These are phyloP conservation scores for Lasioglossum pauxillum DNA, from an alignment of 2,888 invertebrate genomes.

Conservation along the genomic window DNA sequence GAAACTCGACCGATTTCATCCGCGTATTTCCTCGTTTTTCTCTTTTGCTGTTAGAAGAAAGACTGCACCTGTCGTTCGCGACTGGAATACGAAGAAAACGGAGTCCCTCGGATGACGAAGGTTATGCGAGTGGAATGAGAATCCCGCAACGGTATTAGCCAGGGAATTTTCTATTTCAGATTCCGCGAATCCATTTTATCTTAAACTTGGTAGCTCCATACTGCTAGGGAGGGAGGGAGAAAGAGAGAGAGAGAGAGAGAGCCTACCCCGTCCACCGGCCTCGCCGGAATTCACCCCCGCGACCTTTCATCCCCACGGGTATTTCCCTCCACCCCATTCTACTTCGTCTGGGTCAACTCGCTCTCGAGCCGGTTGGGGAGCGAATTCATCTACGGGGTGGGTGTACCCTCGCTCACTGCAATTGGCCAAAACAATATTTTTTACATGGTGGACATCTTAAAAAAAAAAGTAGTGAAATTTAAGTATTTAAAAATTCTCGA, in stretches of 20 bases:
- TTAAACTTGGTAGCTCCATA: slow-evolving; percentile 76
- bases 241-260: background rate
- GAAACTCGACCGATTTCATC: slow-evolving; percentile 64
- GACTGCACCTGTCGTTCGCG: slow-evolving; percentile 22
- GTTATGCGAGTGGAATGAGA: slow-evolving; percentile 69
- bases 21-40: slow-evolving; percentile 61
- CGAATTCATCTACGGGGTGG: slow-evolving; percentile 26
- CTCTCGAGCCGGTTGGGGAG: background rate
- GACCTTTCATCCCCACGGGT: slow-evolving; percentile 65
- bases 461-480: no score
- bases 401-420: background rate
- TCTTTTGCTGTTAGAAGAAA: background rate
- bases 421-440: background rate
- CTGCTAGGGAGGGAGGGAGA: slow-evolving; percentile 28
- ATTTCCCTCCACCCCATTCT: slow-evolving; percentile 37
- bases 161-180: slow-evolving; percentile 79
- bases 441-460: no score
- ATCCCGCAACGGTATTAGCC: slow-evolving; percentile 72
- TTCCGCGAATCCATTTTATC: slow-evolving; percentile 78
- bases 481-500: no score
- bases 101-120: slow-evolving; percentile 65
- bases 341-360: slow-evolving; percentile 35
- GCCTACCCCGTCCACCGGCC: slow-evolving; percentile 17
- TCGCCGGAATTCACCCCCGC: slow-evolving; percentile 70
- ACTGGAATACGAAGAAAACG: slow-evolving; percentile 63